Conservation (phyloP, 2,888 invertebrate species). For the Acronicta alni region DNA sequence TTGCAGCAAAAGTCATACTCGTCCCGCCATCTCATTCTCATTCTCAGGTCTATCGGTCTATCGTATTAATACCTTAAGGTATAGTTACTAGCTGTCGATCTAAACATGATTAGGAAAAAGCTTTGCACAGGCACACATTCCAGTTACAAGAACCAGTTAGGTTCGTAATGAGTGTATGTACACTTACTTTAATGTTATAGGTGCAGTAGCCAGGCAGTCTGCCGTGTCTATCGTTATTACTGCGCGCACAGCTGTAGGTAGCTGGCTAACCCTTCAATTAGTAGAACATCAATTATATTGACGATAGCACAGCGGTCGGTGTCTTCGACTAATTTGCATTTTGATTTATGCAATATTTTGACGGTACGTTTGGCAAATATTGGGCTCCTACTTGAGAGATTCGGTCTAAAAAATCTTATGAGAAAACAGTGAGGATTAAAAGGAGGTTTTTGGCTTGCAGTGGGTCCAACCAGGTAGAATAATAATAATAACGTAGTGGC, state of each 20-base stretch:
- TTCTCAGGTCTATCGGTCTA: too few species aligned
- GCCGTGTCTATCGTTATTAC: constrained; percentile 62
- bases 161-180: background rate
- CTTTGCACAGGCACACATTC: background rate
- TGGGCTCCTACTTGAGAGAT: too few species aligned
- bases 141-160: constrained; percentile 2
- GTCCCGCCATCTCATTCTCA: too few species aligned
- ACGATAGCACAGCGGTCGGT: constrained; percentile 6
- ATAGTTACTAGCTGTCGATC: background rate
- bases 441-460: too few species aligned
- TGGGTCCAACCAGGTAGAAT: too few species aligned
- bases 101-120: constrained; percentile 3
- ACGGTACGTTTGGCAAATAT: too few species aligned
- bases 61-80: too few species aligned
- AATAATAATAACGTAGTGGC: too few species aligned
- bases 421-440: too few species aligned
- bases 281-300: constrained; percentile 52
- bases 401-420: too few species aligned
- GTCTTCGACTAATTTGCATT: constrained; percentile 3
- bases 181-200: background rate
- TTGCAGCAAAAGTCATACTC: too few species aligned
- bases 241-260: constrained; percentile 32
- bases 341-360: too few species aligned
- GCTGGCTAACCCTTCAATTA: constrained; percentile 55
- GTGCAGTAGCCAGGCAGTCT: constrained; percentile 65